Evolutionary conservation across 2,113 vertebrate species (phyloP), one percentile per base, ranked within the genome.

Genomic region (Anolis sagrei): DNA sequence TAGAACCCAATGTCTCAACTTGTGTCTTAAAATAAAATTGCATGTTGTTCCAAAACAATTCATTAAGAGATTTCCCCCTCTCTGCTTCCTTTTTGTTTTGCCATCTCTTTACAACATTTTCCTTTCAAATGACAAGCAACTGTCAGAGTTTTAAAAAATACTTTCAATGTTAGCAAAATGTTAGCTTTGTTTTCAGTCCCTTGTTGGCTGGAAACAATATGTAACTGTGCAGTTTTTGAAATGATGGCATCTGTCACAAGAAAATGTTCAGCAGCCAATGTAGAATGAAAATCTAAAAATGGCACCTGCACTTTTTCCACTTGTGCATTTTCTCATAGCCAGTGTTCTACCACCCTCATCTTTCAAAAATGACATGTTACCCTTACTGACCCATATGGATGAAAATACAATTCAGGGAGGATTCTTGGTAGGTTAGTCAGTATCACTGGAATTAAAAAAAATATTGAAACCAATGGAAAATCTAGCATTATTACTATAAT

Each of bases 101-200:
- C 66, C n/a, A 49, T 76, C 36, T 72, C 32, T 29, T 7, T 23
- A 32, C 51, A 62, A 29, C 10, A 74, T 85, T 66, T 0, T 18
- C 1, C 79, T 5, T 80, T 83, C 5, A 51, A 1, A 48, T 44
- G 29, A 0, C 48, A 4, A 54, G 74, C 21, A 1, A 29, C 75
- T 73, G 66, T 61, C 58, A 61, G 21, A 32, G 3, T 80, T 64
- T 90, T 84, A 87, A 0, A 70, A 87, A 0, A 70, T 79, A 76
- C 11, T 88, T 61, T 90, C 10, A 0, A 13, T 58, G 1, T 32
- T 36, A 91, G 23, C 77, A 83, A 64, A 88, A 74, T 54, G 58
- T 70, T 83, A 72, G 68, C 68, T 87, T 87, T 87, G 68, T 79
- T 23, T 83, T 83, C 51, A 23, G 61, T 83, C 48, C 21, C 2